Evolutionary conservation across 1,140 invertebrate genomes (phyloP), one percentile per base, ranked within the genome.

Genomic region (Drosophila pachea): DNA sequence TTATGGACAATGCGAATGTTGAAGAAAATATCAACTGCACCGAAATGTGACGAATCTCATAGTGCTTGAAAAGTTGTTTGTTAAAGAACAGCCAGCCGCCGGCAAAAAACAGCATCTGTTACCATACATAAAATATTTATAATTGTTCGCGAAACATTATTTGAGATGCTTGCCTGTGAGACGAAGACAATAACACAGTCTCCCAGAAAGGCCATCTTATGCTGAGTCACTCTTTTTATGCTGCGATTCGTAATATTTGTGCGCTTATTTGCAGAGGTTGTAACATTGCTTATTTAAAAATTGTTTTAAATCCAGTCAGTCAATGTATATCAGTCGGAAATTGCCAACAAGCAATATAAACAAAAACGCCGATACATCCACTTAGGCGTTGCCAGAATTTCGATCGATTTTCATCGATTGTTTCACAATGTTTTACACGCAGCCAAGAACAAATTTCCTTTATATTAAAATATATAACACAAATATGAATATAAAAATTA

Each of bases 11-110:
- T 5, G 98, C 95, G 90, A 99, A 98, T 42, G 98, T 99, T 5
- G 95, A 93, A 0, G 98, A 98, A 90, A 99, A 99, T 81, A 99
- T 97, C 4, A 99, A 90, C 89, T 99, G 96, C 6, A 99, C 97
- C 48, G 97, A 90, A 68, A 94, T 93, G 89, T 99, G 97, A 88
- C 98, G 95, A 2, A 99, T 96, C 92, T 99, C 99, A 92, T 99
- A 99, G 90, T 99, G 97, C 78, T 95, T 94, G 89, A 99, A 99
- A 48, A 99, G 91, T 89, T 99, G 95, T 90, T 99, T 99, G 75
- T 99, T 95, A 90, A 99, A 99, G 91, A 99, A 99, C 47, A 99
- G 93, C 97, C 97, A 99, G 73, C 98, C 98, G 75, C 97, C 97
- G 66, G 94, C 92, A 90, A 99, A 99, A 90, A 99, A 99, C 36